These are phyloP conservation scores for Helarctos malayanus DNA, from an alignment of 2,797 vertebrate species.

Conservation along the genomic window DNA sequence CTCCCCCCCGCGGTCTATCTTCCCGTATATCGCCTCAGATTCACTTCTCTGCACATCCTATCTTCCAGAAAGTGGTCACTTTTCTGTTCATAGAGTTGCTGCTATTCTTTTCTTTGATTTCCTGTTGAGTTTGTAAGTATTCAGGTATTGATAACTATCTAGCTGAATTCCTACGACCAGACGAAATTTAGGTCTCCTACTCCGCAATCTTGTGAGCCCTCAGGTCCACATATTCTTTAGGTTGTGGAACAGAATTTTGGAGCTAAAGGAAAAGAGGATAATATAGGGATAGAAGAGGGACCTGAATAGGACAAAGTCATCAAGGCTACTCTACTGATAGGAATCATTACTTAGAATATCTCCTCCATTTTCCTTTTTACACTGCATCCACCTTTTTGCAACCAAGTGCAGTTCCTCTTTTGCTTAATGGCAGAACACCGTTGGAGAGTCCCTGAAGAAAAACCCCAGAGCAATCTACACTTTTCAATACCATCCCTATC, in stretches of 20 bases:
- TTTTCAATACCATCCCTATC: too few relatives aligned
- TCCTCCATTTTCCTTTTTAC: not conserved
- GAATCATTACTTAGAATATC: not conserved
- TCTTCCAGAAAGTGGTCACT: too few relatives aligned
- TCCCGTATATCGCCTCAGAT: too few relatives aligned
- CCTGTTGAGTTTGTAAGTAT: too few relatives aligned
- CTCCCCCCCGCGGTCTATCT: too few relatives aligned
- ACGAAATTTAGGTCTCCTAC: too few relatives aligned
- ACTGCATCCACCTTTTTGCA: not conserved
- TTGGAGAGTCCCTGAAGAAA: not conserved
- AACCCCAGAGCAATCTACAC: not conserved
- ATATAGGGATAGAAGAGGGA: not conserved
- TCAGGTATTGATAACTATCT: too few relatives aligned
- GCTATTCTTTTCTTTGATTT: too few relatives aligned
- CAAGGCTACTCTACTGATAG: not conserved
- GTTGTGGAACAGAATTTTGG: not conserved
- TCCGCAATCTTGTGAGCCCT: too few relatives aligned
- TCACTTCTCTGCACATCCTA: too few relatives aligned
- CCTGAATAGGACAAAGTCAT: not conserved
- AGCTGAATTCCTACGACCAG: too few relatives aligned
- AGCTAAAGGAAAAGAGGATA: not conserved
- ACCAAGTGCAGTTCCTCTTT: not conserved
- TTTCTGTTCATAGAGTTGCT: too few relatives aligned
- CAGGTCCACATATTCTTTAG: not conserved
- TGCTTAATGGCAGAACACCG: not conserved